These are phyloP conservation scores for roundworm (Caenorhabditis elegans) DNA, from an alignment of 1,140 invertebrate genomes.

Conservation along the genomic window WBcel235 BX284603.4:11285501-11286000, in stretches of 20 bases:
- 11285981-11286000: neutral
- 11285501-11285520: no score
- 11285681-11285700: constrained; percentile 48
- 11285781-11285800: constrained; percentile 43
- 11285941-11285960: neutral
- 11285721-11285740: constrained; percentile 42
- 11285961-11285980: no score
- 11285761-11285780: constrained; percentile 55
- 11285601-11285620: constrained; percentile 82
- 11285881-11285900: neutral
- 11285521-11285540: constrained; percentile 72
- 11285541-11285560: constrained; percentile 85
- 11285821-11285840: constrained; percentile 43
- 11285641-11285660: constrained; percentile 83
- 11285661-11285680: constrained; percentile 69
- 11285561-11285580: constrained; percentile 77
- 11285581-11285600: constrained; percentile 79
- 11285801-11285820: constrained; percentile 38
- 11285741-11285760: constrained; percentile 45
- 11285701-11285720: constrained; percentile 33
- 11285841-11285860: constrained; percentile 42
- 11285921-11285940: constrained; percentile 18
- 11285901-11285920: neutral
- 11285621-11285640: constrained; percentile 83
- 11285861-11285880: constrained; percentile 24